A percentile compares a stretch with the other conserved stretches of the same genome.
Evolutionary conservation across 2,113 vertebrate genomes (phyloP).

Genomic region (Marcusenius ussheri): DNA sequence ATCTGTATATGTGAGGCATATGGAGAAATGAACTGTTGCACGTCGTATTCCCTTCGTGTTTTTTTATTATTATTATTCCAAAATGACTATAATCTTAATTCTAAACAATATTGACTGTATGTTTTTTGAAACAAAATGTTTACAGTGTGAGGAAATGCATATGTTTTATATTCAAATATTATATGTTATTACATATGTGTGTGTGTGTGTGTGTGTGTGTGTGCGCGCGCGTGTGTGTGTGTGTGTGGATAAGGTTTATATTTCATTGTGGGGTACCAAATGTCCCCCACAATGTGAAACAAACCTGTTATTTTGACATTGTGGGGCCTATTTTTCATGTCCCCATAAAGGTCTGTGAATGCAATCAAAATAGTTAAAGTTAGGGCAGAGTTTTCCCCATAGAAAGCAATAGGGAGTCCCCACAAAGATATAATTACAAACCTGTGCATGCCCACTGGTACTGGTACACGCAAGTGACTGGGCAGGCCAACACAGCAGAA

Average conservation of each 20-base stretch:
- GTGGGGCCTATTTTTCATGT: no score
- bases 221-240: no score
- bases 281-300: no score
- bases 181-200: no score
- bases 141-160: not conserved
- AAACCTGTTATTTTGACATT: no score
- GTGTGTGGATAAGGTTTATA: no score
- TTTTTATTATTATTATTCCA: no score
- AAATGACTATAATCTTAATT: not conserved
- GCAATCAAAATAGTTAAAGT: no score
- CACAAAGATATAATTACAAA: not conserved
- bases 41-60: not conserved
- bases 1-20: not conserved
- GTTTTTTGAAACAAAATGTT: not conserved
- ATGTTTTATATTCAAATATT: not conserved
- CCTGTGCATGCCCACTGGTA: slow-evolving; percentile 26
- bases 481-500: slow-evolving; percentile 27
- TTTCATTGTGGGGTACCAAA: no score
- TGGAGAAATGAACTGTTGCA: not conserved
- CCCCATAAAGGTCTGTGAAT: no score
- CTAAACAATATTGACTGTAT: not conserved
- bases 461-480: slow-evolving; percentile 26
- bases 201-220: not conserved
- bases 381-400: no score
- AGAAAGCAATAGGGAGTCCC: no score